Conservation (phyloP, 2,113 vertebrate genomes). For the Tetrao urogallus region DNA sequence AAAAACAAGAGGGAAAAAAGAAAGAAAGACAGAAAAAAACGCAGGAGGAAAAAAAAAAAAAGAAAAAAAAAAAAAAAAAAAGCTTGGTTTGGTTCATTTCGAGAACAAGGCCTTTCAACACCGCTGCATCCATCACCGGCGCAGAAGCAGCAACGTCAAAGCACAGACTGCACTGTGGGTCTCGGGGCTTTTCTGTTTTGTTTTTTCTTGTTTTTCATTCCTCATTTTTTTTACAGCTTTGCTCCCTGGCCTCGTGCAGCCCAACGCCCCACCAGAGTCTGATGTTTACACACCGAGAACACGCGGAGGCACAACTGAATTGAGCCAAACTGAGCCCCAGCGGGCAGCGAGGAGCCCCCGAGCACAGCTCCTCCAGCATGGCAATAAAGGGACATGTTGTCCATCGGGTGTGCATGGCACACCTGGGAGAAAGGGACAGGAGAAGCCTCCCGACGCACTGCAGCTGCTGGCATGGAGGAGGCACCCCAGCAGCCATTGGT, state of each 20-base stretch:
- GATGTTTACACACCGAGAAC: constrained; percentile 82
- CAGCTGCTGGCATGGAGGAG: not conserved
- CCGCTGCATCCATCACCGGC: not conserved
- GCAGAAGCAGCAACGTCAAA: not conserved
- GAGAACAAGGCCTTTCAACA: constrained; percentile 75
- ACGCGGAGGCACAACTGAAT: not conserved
- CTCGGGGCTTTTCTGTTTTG: constrained; percentile 24
- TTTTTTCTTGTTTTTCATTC: not conserved
- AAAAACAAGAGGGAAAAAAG: not conserved
- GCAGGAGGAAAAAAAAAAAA: not conserved
- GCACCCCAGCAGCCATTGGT: no score
- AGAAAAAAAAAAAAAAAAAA: not conserved
- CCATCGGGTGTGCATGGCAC: constrained; percentile 58
- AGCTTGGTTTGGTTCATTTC: constrained; percentile 73
- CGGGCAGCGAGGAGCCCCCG: constrained; percentile 4
- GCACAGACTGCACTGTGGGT: not conserved
- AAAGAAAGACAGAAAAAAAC: not conserved
- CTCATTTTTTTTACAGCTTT: not conserved
- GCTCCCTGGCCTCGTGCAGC: constrained; percentile 27
- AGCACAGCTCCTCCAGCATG: constrained; percentile 73
- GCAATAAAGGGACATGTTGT: constrained; percentile 82
- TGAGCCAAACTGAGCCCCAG: constrained; percentile 9
- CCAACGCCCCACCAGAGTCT: constrained; percentile 73
- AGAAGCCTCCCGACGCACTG: not conserved
- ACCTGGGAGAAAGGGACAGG: not conserved